Conservation (phyloP, 2,113 vertebrate genomes). For the Isurus oxyrinchus region DNA sequence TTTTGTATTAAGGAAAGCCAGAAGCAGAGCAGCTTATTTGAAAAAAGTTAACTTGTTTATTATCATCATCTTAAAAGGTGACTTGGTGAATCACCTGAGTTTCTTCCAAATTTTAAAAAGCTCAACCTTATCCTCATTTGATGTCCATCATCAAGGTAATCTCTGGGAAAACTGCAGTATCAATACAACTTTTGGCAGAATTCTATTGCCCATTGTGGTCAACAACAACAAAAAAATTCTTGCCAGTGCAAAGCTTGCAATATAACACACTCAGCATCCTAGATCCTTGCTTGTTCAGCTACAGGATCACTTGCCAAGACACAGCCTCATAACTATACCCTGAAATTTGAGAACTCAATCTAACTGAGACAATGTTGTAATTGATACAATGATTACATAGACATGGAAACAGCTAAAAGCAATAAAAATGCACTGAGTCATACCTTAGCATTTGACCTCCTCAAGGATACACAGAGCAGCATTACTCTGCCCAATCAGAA, state of each 20-base stretch:
- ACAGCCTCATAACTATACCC: not conserved
- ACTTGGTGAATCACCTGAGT: not conserved
- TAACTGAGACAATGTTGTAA: not conserved
- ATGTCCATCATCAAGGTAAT: not conserved
- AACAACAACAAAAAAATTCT: not conserved
- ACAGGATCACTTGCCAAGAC: not conserved
- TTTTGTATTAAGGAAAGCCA: not conserved
- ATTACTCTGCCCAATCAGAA: not conserved
- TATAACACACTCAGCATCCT: not conserved
- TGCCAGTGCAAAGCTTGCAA: not conserved
- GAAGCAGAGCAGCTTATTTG: not conserved
- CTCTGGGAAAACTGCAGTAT: not conserved
- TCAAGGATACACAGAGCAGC: not conserved
- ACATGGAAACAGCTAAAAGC: not conserved
- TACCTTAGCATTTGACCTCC: conserved; percentile 11
- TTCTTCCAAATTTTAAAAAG: not conserved
- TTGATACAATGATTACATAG: not conserved
- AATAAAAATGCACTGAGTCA: not conserved
- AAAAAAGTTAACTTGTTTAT: not conserved
- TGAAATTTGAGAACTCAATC: not conserved
- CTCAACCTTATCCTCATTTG: not conserved
- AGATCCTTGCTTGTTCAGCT: not conserved
- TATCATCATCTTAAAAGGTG: not conserved
- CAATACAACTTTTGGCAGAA: not conserved
- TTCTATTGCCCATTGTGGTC: not conserved